Percentiles rank a stretch among this genome's conserved stretches.
phyloP scores from a whole-genome alignment of 2,888 invertebrate species.

The Lepidonotus clava region DNA sequence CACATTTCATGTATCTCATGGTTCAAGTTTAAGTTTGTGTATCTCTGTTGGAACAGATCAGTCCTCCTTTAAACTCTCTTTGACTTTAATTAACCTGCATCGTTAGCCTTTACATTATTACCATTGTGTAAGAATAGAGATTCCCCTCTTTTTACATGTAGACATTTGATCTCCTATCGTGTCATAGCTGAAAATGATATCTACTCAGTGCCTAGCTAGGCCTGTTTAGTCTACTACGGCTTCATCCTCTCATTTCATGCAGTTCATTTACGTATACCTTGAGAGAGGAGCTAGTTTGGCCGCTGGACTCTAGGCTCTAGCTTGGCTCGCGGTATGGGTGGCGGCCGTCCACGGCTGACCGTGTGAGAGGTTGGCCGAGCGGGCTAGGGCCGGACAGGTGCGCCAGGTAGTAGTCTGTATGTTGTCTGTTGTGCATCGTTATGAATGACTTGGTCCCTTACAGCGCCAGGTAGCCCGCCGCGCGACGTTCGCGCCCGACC shows the following conservation, averaged over 20 bases:
- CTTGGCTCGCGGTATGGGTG: conserved; percentile 5
- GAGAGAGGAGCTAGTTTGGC: conserved; percentile 9
- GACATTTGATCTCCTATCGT: background rate
- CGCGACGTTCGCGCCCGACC: conserved; percentile 96
- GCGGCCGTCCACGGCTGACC: background rate
- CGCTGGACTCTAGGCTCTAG: conserved; percentile 14
- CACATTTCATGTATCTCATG: conserved; percentile 36
- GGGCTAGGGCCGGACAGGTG: background rate
- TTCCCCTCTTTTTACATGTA: background rate
- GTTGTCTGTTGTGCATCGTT: conserved; percentile 54
- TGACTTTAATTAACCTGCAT: background rate
- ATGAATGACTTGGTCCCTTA: conserved; percentile 65
- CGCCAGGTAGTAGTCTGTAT: conserved; percentile 12
- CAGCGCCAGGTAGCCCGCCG: conserved; percentile 97
- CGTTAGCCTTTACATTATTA: too few species aligned
- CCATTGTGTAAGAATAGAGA: background rate
- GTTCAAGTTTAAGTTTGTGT: conserved; percentile 13
- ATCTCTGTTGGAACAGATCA: background rate
- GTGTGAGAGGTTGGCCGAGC: background rate
- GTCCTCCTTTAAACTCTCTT: too few species aligned
- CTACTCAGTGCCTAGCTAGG: background rate
- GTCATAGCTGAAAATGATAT: too few species aligned
- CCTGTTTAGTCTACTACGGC: background rate
- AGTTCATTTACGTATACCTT: conserved; percentile 6
- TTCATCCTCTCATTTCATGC: conserved; percentile 46